Evolutionary conservation across 2,113 vertebrate species (phyloP).

Genomic region (Bubo bubo): DNA sequence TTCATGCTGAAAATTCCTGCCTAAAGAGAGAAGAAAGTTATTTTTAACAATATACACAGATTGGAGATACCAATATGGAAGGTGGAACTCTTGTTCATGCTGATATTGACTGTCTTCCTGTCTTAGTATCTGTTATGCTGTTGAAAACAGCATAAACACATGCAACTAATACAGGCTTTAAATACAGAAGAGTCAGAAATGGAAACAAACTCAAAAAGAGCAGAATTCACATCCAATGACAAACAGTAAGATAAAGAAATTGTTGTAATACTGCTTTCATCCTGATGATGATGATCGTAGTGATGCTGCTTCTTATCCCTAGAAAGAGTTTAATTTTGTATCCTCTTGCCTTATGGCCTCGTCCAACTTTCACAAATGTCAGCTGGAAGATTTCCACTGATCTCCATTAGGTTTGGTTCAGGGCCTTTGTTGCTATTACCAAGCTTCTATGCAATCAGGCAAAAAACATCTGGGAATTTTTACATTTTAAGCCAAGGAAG

Average conservation of each 20-base stretch:
- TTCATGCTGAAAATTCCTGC: constrained; percentile 99
- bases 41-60: neutral
- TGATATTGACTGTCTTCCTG: neutral
- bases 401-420: neutral
- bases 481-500: neutral
- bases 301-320: neutral
- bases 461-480: neutral
- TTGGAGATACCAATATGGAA: neutral
- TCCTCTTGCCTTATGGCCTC: neutral
- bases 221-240: neutral
- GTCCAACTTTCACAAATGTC: neutral
- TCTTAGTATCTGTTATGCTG: neutral
- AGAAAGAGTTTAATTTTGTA: neutral
- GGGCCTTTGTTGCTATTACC: neutral
- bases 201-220: neutral
- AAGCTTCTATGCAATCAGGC: neutral
- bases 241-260: neutral
- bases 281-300: neutral
- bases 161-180: neutral
- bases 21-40: constrained; percentile 72
- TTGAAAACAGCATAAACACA: neutral
- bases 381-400: neutral
- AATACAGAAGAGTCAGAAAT: neutral
- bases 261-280: neutral
- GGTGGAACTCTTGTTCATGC: neutral